Percentiles rank a stretch among this genome's conserved stretches.
These are phyloP conservation scores for Nothocercus julius DNA, from an alignment of 2,113 vertebrate genomes.

Conservation along the genomic window DNA sequence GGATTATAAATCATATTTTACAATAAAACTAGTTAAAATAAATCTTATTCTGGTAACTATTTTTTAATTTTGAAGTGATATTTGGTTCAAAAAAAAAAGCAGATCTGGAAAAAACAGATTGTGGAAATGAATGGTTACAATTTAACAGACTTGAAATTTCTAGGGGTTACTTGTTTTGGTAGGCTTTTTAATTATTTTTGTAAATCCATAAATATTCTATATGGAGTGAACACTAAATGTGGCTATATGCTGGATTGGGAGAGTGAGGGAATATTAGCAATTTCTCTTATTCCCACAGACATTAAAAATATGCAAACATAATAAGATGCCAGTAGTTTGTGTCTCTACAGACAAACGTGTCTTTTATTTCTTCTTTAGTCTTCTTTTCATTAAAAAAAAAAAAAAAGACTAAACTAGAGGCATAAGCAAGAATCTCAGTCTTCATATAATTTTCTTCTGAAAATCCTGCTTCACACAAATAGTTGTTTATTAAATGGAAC, in stretches of 20 bases:
- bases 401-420: background rate
- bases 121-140: background rate
- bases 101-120: too few relatives aligned
- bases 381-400: background rate
- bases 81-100: background rate
- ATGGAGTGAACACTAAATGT: background rate
- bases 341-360: accelerated
- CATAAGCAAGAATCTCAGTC: background rate
- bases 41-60: background rate
- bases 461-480: accelerated
- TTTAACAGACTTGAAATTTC: background rate
- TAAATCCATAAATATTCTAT: background rate
- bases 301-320: background rate
- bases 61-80: background rate
- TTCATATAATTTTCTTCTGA: background rate
- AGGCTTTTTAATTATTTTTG: background rate
- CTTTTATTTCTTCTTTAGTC: background rate
- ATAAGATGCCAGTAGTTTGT: background rate
- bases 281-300: background rate
- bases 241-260: background rate
- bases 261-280: background rate
- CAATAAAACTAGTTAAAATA: background rate
- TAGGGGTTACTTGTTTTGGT: background rate
- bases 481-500: background rate
- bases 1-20: background rate